Conservation (phyloP, 2,797 vertebrate genomes). For the Clarias fuscus region DNA sequence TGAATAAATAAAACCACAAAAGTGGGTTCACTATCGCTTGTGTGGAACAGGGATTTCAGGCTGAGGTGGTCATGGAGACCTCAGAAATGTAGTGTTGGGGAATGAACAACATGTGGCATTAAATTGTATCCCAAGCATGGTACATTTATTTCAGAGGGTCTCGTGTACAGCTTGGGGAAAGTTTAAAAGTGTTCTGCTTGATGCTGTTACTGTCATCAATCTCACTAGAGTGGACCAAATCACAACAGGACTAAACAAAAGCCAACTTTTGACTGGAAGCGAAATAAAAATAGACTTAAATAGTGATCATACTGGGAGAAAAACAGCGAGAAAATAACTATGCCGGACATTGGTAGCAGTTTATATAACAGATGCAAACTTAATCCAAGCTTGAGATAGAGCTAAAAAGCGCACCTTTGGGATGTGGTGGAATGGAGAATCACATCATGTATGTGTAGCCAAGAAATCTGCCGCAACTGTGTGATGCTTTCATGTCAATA, state of each 20-base stretch:
- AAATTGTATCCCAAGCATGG: background rate
- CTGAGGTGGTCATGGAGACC: constrained; percentile 20
- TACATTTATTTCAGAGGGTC: background rate
- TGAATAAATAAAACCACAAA: constrained; percentile 48
- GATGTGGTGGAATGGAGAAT: too few relatives aligned
- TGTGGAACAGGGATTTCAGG: constrained; percentile 38
- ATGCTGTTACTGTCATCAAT: background rate
- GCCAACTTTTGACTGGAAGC: constrained; percentile 8
- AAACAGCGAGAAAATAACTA: background rate
- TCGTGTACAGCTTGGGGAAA: background rate
- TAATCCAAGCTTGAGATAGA: too few relatives aligned
- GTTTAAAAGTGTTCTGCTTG: background rate
- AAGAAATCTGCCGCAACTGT: too few relatives aligned
- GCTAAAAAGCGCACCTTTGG: too few relatives aligned
- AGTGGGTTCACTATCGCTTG: constrained; percentile 36
- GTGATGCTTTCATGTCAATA: too few relatives aligned
- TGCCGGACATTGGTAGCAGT: background rate
- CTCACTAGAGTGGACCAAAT: background rate
- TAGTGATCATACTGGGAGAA: background rate
- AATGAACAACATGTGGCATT: constrained; percentile 24
- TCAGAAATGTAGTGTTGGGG: constrained; percentile 41
- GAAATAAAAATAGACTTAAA: background rate
- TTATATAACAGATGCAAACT: too few relatives aligned
- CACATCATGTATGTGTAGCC: too few relatives aligned
- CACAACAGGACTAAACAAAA: constrained; percentile 32